Percentiles rank a stretch among this genome's conserved stretches.
These are phyloP conservation scores for Toxonevra muliebris DNA, from an alignment of 2,888 invertebrate genomes.

Conservation along the genomic window DNA sequence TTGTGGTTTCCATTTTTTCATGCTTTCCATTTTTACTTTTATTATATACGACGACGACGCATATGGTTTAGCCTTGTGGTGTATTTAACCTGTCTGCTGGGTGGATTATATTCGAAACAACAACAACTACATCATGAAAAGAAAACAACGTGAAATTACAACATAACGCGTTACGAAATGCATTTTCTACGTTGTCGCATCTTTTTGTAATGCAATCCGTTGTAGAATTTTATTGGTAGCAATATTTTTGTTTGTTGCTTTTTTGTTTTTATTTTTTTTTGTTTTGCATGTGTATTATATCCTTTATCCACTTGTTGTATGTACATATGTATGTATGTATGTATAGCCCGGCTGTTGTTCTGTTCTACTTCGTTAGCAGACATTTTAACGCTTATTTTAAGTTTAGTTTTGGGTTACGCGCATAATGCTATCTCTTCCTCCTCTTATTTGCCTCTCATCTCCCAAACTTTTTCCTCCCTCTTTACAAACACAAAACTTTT, in stretches of 20 bases:
- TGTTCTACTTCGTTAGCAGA: slow-evolving; percentile 53
- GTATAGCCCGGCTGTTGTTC: slow-evolving; percentile 33
- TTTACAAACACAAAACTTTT: too few species aligned
- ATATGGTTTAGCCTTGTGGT: slow-evolving; percentile 56
- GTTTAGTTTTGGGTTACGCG: slow-evolving; percentile 44
- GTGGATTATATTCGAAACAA: slow-evolving; percentile 49
- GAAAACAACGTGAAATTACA: too few species aligned
- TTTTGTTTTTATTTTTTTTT: slow-evolving; percentile 5
- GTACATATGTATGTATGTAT: too few species aligned
- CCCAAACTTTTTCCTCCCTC: too few species aligned
- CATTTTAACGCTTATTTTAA: slow-evolving; percentile 55
- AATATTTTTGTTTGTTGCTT: slow-evolving; percentile 7
- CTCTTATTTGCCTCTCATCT: too few species aligned
- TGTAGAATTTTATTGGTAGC: not conserved
- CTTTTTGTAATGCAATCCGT: slow-evolving; percentile 13
- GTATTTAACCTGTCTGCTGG: slow-evolving; percentile 62
- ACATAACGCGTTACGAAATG: not conserved
- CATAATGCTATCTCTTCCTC: slow-evolving; percentile 4
- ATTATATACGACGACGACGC: slow-evolving; percentile 23
- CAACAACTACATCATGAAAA: slow-evolving; percentile 10
- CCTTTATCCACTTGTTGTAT: slow-evolving; percentile 35
- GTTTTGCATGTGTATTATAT: not conserved
- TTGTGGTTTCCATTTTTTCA: not conserved
- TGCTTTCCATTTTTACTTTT: slow-evolving; percentile 9
- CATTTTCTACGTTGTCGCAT: not conserved